Conservation (phyloP, 2,113 vertebrate species). For the Hucho hucho region DNA sequence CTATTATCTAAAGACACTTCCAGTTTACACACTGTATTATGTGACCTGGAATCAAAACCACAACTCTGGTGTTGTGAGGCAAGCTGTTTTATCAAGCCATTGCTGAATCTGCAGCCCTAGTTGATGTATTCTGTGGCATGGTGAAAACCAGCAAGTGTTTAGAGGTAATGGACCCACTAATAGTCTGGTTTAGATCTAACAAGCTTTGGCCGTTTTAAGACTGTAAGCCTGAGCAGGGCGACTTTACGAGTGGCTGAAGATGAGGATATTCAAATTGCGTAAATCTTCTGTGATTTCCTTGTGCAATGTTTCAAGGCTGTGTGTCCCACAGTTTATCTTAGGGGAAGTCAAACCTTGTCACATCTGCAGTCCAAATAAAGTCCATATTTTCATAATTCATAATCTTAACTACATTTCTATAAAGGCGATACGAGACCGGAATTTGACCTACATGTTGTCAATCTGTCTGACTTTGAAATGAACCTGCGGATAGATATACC, state of each 20-base stretch:
- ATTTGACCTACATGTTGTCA: too few species aligned
- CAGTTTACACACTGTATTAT: background rate
- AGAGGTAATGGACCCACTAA: conserved; percentile 66
- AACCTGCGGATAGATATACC: too few species aligned
- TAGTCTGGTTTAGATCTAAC: conserved; percentile 58
- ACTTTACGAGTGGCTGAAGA: conserved; percentile 58
- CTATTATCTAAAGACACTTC: too few species aligned
- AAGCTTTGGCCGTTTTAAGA: conserved; percentile 64
- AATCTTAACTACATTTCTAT: too few species aligned
- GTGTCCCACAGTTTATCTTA: background rate
- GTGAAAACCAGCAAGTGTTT: background rate
- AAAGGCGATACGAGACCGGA: too few species aligned
- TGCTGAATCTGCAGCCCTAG: too few species aligned
- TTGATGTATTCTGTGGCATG: conserved; percentile 18
- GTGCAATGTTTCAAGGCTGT: conserved; percentile 17
- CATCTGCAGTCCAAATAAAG: too few species aligned
- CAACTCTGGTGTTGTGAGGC: too few species aligned
- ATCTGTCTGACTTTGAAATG: too few species aligned
- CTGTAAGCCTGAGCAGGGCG: conserved; percentile 63
- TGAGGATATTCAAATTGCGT: conserved; percentile 54
- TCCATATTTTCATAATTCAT: too few species aligned
- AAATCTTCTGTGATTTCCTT: background rate
- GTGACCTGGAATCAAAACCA: background rate
- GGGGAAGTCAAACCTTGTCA: too few species aligned
- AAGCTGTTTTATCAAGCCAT: too few species aligned